These are phyloP conservation scores for Ophonus ardosiacus DNA, from an alignment of 2,888 invertebrate genomes.

Conservation along the genomic window DNA sequence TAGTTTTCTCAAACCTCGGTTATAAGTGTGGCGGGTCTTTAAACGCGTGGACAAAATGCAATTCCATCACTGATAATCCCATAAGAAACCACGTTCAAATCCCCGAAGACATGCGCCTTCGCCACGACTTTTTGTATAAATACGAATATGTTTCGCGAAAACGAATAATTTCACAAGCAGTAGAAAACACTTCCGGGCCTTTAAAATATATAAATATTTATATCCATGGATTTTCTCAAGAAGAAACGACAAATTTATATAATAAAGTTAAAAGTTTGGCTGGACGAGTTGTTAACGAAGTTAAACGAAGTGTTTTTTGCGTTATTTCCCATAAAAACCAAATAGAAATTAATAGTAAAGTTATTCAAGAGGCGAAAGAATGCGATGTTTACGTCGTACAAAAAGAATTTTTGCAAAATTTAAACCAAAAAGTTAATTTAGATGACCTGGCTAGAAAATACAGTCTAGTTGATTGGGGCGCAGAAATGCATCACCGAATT, in stretches of 20 bases:
- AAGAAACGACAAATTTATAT: constrained; percentile 3
- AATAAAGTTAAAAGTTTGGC: constrained; percentile 35
- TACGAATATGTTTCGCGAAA: constrained; percentile 41
- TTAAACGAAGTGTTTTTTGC: constrained; percentile 50
- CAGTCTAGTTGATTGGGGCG: constrained; percentile 42
- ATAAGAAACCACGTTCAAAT: constrained; percentile 16
- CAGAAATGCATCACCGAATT: constrained; percentile 48
- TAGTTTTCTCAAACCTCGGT: constrained; percentile 34
- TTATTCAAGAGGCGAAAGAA: constrained; percentile 25
- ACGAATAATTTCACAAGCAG: not conserved
- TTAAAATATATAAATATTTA: constrained; percentile 42
- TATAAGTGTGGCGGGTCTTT: constrained; percentile 48
- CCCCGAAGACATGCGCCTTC: constrained; percentile 45
- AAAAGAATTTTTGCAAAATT: constrained; percentile 32
- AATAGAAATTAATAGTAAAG: constrained; percentile 13
- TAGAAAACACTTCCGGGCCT: constrained; percentile 22
- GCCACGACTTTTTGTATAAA: constrained; percentile 37
- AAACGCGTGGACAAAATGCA: constrained; percentile 44
- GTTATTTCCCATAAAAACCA: constrained; percentile 43
- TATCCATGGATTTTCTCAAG: constrained; percentile 34
- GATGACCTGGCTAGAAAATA: constrained; percentile 12
- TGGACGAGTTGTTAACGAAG: constrained; percentile 47
- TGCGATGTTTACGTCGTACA: constrained; percentile 44
- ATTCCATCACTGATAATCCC: not conserved
- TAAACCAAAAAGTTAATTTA: not conserved